A percentile compares a stretch with the other conserved stretches of the same genome.
phyloP scores from a whole-genome alignment of 2,113 vertebrate genomes.

The Taurulus bubalis region DNA sequence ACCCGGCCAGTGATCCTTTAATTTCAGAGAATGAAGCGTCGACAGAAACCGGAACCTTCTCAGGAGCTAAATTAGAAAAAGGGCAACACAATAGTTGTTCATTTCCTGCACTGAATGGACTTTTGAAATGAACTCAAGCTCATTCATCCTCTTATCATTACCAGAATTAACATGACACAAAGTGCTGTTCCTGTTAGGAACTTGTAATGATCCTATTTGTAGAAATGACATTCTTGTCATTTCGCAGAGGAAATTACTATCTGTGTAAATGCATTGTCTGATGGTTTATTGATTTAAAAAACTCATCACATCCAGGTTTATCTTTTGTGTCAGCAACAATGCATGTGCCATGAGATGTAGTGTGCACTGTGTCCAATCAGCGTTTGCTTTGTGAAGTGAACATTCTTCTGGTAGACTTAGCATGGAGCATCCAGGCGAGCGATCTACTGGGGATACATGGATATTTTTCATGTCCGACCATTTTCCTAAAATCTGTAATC shows the following conservation, averaged over 20 bases:
- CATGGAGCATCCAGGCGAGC: neutral
- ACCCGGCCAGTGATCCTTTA: conserved; percentile 78
- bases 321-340: conserved; percentile 1
- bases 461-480: conserved; percentile 14
- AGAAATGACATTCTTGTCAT: conserved; percentile 12
- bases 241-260: conserved; percentile 25
- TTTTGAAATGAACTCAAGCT: conserved; percentile 54
- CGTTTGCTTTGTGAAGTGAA: neutral
- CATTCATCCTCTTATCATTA: conserved; percentile 40
- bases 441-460: neutral
- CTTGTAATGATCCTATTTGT: conserved; percentile 1
- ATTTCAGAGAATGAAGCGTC: conserved; percentile 73
- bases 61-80: conserved; percentile 63
- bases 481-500: conserved; percentile 21
- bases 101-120: conserved; percentile 76
- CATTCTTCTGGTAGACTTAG: neutral
- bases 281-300: conserved; percentile 11
- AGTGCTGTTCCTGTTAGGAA: conserved; percentile 20
- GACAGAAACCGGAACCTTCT: conserved; percentile 82
- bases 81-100: conserved; percentile 55
- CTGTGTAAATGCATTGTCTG: neutral
- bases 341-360: neutral
- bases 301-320: neutral
- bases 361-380: neutral
- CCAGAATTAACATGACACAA: conserved; percentile 45